Percentiles rank a stretch among this genome's conserved stretches.
phyloP scores from a whole-genome alignment of 2,888 invertebrate species.

The Lymantria monacha region DNA sequence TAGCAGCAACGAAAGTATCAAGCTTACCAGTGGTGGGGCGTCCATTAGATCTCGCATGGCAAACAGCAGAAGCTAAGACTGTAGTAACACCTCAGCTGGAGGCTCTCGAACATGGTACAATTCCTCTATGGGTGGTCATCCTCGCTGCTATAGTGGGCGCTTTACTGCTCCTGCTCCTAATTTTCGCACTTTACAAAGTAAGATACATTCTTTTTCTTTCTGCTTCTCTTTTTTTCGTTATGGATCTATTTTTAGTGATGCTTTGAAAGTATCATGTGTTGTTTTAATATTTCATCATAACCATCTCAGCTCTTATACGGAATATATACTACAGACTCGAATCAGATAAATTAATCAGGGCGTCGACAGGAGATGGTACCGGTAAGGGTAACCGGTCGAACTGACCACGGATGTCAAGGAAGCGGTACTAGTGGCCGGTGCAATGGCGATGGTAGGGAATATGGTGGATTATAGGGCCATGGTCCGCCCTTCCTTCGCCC shows the following conservation, averaged over 20 bases:
- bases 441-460: no score
- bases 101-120: constrained; percentile 84
- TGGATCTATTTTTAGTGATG: background rate
- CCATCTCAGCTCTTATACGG: no score
- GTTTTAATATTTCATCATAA: no score
- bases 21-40: constrained; percentile 87
- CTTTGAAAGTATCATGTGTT: no score
- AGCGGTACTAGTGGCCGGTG: no score
- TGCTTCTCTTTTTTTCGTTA: background rate
- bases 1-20: constrained; percentile 87
- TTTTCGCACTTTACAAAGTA: constrained; percentile 92
- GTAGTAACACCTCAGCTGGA: constrained; percentile 85
- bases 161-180: constrained; percentile 88
- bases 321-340: no score
- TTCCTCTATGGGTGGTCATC: constrained; percentile 94
- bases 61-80: constrained; percentile 87
- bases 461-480: no score
- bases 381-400: no score
- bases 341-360: no score
- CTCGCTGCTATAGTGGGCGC: constrained; percentile 92
- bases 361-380: no score
- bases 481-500: no score
- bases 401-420: no score
- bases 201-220: constrained; percentile 21
- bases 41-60: constrained; percentile 80